phyloP scores from a whole-genome alignment of 2,113 vertebrate genomes.

The Calidris pugnax region DNA sequence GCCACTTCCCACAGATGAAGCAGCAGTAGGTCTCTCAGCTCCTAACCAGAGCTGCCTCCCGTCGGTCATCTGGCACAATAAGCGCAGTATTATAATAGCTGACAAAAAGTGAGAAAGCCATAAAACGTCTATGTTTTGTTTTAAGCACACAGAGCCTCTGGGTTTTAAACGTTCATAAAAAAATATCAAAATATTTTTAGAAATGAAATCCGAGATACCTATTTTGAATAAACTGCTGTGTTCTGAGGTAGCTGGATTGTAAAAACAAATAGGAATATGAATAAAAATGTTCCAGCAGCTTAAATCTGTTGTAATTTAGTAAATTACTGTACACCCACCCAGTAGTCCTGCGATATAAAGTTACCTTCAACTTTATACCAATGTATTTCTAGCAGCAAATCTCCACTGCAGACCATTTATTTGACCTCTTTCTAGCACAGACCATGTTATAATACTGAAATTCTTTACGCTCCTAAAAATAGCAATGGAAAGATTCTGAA shows the following conservation, averaged over 20 bases:
- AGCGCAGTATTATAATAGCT: neutral
- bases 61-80: neutral
- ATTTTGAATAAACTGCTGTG: constrained; percentile 49
- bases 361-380: constrained; percentile 37
- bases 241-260: constrained; percentile 45
- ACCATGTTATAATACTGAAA: constrained; percentile 27
- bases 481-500: constrained; percentile 29
- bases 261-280: constrained; percentile 58
- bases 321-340: constrained; percentile 31
- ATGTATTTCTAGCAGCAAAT: constrained; percentile 17
- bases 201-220: constrained; percentile 48
- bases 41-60: neutral
- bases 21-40: neutral
- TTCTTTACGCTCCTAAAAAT: constrained; percentile 42
- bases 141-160: neutral
- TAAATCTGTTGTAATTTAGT: constrained; percentile 53
- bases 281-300: constrained; percentile 49
- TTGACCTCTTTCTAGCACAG: constrained; percentile 9
- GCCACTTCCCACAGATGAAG: neutral
- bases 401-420: constrained; percentile 6
- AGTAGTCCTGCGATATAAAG: constrained; percentile 11
- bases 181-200: constrained; percentile 31
- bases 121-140: neutral
- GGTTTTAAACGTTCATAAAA: constrained; percentile 49
- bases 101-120: constrained; percentile 10